These are phyloP conservation scores for Polyodon spathula DNA, from an alignment of 2,113 vertebrate species.

Conservation along the genomic window DNA sequence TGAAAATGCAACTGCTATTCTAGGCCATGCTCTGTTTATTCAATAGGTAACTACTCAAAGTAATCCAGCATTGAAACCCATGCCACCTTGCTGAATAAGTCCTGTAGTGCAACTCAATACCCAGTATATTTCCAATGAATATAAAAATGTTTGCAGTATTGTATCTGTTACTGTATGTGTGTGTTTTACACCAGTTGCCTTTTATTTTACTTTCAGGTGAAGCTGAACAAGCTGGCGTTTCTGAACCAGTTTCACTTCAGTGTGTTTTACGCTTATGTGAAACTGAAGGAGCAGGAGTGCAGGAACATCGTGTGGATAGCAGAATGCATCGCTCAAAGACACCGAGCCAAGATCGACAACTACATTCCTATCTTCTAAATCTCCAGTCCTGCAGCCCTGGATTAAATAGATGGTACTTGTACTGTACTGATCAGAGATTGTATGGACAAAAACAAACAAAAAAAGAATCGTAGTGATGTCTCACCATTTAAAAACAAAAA, in stretches of 20 bases:
- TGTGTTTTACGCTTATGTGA: constrained; percentile 95
- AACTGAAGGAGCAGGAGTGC: constrained; percentile 96
- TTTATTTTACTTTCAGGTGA: constrained; percentile 61
- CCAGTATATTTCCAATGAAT: too few species aligned
- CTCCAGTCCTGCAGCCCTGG: not conserved
- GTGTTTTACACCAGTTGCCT: not conserved
- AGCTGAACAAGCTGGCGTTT: constrained; percentile 95
- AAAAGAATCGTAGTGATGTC: not conserved
- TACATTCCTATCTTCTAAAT: constrained; percentile 94
- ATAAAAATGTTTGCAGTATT: not conserved
- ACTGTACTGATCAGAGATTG: not conserved
- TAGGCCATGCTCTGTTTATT: too few species aligned
- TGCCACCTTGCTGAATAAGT: too few species aligned
- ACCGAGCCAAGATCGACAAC: constrained; percentile 96
- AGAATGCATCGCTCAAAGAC: constrained; percentile 95
- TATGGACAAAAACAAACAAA: not conserved
- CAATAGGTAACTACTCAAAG: too few species aligned
- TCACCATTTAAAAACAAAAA: not conserved
- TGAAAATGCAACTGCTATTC: too few species aligned
- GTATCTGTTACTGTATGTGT: not conserved
- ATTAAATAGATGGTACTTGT: not conserved
- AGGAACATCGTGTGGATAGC: constrained; percentile 97
- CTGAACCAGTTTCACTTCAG: constrained; percentile 98
- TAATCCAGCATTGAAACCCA: too few species aligned
- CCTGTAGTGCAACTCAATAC: too few species aligned